A percentile compares a stretch with the other conserved stretches of the same genome.
Evolutionary conservation across 2,113 vertebrate genomes (phyloP).

Genomic region (Nerophis ophidion): DNA sequence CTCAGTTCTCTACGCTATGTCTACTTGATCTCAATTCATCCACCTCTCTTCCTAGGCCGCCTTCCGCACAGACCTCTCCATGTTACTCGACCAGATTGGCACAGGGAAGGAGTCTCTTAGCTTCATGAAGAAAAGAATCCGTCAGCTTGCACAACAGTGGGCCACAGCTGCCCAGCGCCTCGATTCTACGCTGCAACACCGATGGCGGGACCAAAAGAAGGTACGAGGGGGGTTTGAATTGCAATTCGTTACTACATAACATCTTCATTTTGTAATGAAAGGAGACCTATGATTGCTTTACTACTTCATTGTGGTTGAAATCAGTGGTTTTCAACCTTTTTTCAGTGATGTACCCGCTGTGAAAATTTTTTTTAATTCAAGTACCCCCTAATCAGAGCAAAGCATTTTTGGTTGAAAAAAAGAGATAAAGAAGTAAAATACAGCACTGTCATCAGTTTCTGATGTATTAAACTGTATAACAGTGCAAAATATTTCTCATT

Average conservation of each 20-base stretch:
- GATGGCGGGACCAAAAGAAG: slow-evolving; percentile 82
- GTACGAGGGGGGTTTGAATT: slow-evolving; percentile 29
- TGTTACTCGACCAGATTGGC: slow-evolving; percentile 87
- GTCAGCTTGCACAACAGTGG: slow-evolving; percentile 84
- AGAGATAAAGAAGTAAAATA: too few species aligned
- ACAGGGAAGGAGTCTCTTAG: slow-evolving; percentile 93
- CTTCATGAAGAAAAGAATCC: slow-evolving; percentile 93
- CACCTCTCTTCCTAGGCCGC: slow-evolving; percentile 71
- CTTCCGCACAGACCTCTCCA: slow-evolving; percentile 81
- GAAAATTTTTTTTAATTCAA: too few species aligned
- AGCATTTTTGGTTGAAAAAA: too few species aligned
- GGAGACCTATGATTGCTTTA: too few species aligned
- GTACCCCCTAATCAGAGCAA: too few species aligned
- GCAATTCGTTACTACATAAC: not conserved
- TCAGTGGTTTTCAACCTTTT: too few species aligned
- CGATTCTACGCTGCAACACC: slow-evolving; percentile 71
- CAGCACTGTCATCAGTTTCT: too few species aligned
- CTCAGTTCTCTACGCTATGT: not conserved
- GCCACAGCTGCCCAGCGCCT: slow-evolving; percentile 77
- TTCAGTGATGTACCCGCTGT: too few species aligned
- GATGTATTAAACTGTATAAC: too few species aligned
- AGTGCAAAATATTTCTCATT: too few species aligned
- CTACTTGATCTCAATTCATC: not conserved
- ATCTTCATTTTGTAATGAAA: not conserved
- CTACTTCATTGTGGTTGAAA: too few species aligned